phyloP scores from a whole-genome alignment of 2,888 invertebrate genomes.

The Pyrocoelia pectoralis region DNA sequence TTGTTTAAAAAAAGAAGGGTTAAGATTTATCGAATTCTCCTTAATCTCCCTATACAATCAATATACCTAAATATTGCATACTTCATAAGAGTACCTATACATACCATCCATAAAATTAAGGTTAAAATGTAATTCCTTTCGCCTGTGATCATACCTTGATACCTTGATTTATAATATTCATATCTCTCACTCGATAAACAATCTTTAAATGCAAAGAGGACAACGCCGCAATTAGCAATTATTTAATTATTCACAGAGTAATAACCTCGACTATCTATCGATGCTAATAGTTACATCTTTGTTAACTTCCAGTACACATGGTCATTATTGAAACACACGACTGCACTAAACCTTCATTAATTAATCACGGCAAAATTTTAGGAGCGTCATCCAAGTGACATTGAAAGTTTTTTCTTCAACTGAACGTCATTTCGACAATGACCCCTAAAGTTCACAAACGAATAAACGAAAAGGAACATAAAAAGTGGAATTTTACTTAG shows the following conservation, averaged over 20 bases:
- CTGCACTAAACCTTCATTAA: not conserved
- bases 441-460: no score
- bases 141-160: not conserved
- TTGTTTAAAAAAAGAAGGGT: no score
- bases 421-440: no score
- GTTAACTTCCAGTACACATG: not conserved
- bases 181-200: not conserved
- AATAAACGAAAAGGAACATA: no score
- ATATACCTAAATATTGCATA: no score
- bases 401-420: not conserved
- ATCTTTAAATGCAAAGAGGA: not conserved
- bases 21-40: no score
- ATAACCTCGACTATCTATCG: not conserved
- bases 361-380: no score
- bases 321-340: not conserved
- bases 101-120: not conserved
- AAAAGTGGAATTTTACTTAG: no score
- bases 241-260: not conserved
- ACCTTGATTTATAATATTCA: not conserved
- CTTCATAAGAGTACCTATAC: no score
- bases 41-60: no score
- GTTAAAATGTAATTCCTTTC: conserved; percentile 3
- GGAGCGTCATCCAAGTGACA: not conserved
- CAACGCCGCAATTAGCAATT: not conserved
- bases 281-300: not conserved